Evolutionary conservation across 1,140 invertebrate species (phyloP).

Genomic region (Aleiodes sp.): DNA sequence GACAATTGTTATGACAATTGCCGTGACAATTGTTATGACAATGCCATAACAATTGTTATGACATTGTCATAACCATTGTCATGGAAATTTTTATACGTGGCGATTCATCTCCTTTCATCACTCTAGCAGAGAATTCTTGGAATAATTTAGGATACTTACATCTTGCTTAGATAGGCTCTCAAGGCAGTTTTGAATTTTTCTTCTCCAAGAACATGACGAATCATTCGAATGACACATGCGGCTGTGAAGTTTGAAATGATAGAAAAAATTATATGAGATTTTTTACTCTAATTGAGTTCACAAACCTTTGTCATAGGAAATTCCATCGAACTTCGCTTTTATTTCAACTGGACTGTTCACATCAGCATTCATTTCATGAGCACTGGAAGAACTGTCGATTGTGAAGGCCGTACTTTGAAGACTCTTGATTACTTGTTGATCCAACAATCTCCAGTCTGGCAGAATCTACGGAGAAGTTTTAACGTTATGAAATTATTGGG

Average conservation of each 20-base stretch:
- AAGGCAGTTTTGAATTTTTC: constrained; percentile 62
- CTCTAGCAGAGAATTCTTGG: too few species aligned
- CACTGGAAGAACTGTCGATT: constrained; percentile 71
- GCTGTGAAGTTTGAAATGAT: constrained; percentile 53
- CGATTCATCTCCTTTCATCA: too few species aligned
- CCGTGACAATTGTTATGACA: too few species aligned
- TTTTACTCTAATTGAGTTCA: constrained; percentile 21
- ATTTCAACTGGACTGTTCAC: constrained; percentile 79
- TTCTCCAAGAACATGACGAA: constrained; percentile 64
- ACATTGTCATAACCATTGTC: too few species aligned
- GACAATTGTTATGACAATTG: too few species aligned
- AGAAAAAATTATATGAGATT: neutral
- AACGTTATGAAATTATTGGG: neutral
- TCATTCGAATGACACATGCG: constrained; percentile 69
- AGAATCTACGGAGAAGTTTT: constrained; percentile 57
- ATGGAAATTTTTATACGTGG: too few species aligned
- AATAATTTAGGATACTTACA: too few species aligned
- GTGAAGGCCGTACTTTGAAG: constrained; percentile 73
- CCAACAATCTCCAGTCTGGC: constrained; percentile 79
- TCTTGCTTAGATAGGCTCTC: constrained; percentile 52
- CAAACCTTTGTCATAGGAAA: constrained; percentile 78
- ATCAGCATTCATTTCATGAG: constrained; percentile 79
- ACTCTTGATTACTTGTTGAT: constrained; percentile 78
- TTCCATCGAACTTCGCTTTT: constrained; percentile 79
- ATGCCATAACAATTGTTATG: too few species aligned